Conservation (phyloP, 2,888 invertebrate species). For the Neoscelio sp. region DNA sequence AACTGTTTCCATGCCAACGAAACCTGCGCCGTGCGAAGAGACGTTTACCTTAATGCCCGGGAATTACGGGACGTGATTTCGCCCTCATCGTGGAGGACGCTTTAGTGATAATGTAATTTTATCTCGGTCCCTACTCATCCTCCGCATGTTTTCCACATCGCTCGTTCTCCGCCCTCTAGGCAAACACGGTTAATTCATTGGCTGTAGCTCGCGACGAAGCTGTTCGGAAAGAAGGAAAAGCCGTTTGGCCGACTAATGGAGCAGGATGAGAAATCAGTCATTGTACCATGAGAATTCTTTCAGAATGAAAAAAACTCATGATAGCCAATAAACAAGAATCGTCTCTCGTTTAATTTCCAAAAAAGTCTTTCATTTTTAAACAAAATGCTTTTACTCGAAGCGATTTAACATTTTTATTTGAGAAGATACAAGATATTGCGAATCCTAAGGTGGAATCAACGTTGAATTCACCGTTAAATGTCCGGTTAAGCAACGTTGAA, state of each 20-base stretch:
- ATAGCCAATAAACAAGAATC: conserved; percentile 7
- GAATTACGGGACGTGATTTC: conserved; percentile 83
- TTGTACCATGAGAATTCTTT: conserved; percentile 10
- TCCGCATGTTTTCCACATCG: conserved; percentile 59
- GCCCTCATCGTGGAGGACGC: conserved; percentile 75
- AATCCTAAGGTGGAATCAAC: too few species aligned
- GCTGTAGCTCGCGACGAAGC: conserved; percentile 54
- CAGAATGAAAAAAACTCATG: conserved; percentile 2
- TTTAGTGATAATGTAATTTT: conserved; percentile 82
- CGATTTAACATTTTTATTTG: too few species aligned
- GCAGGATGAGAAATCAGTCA: conserved; percentile 51
- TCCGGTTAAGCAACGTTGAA: too few species aligned
- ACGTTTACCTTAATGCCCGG: conserved; percentile 83
- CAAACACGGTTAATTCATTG: conserved; percentile 68
- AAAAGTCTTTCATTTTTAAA: too few species aligned
- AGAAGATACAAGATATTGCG: too few species aligned
- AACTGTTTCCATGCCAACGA: conserved; percentile 67
- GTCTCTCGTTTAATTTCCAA: too few species aligned
- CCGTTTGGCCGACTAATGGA: conserved; percentile 63
- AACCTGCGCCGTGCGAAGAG: conserved; percentile 73
- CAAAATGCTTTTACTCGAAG: too few species aligned
- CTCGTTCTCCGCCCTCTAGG: conserved; percentile 65
- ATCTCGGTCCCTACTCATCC: conserved; percentile 72
- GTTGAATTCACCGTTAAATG: too few species aligned
- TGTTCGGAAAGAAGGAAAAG: conserved; percentile 56